A percentile compares a stretch with the other conserved stretches of the same genome.
Evolutionary conservation across 2,888 invertebrate species (phyloP).

Genomic region (Neelides folsomi): DNA sequence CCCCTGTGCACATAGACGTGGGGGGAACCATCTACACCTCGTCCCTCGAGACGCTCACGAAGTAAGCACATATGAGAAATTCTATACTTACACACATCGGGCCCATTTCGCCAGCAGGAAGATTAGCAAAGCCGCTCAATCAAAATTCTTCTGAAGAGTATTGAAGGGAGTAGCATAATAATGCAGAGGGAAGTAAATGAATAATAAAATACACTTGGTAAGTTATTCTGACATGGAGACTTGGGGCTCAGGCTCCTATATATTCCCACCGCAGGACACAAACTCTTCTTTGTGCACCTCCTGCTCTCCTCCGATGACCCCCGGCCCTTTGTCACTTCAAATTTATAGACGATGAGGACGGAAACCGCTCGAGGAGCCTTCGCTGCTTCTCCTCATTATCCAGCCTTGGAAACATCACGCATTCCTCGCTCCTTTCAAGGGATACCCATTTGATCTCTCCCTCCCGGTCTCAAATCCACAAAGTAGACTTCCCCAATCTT

Average conservation of each 20-base stretch:
- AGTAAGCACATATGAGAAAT: constrained; percentile 46
- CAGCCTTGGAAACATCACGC: no score
- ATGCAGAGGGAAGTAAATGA: no score
- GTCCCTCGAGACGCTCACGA: constrained; percentile 84
- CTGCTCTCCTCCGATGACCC: constrained; percentile 26
- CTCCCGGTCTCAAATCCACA: no score
- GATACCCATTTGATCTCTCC: no score
- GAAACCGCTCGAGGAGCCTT: constrained; percentile 26
- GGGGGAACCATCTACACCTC: constrained; percentile 95
- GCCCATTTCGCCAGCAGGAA: neutral
- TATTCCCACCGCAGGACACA: constrained; percentile 12
- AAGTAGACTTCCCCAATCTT: no score
- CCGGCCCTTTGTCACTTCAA: constrained; percentile 33
- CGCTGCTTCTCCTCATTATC: constrained; percentile 11
- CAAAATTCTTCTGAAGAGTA: no score
- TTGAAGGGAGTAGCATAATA: no score
- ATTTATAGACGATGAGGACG: constrained; percentile 31
- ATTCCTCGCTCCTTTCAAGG: no score
- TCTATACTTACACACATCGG: neutral
- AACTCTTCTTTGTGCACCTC: constrained; percentile 9
- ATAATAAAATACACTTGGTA: no score
- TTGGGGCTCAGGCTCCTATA: neutral
- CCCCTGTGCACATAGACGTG: constrained; percentile 94
- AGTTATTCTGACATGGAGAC: no score
- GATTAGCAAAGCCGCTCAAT: neutral